Conservation (phyloP, 2,113 vertebrate species). For the Gymnobelideus leadbeateri region DNA sequence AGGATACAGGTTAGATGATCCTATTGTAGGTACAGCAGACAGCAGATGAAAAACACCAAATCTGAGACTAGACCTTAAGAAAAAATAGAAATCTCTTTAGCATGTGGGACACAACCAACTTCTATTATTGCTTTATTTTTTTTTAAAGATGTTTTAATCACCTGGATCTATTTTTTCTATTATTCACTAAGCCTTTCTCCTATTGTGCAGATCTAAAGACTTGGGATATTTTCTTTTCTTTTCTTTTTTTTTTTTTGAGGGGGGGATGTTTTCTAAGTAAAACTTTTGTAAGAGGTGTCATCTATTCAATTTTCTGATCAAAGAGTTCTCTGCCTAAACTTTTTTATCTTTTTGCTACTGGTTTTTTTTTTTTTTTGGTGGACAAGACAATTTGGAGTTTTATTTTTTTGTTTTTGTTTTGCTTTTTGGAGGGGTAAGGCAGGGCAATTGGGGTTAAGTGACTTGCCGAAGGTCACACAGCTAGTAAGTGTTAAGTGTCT, state of each 20-base stretch:
- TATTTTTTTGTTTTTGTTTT: neutral
- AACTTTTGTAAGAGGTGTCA: neutral
- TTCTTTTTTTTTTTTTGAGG: too few relatives aligned
- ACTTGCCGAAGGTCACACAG: too few relatives aligned
- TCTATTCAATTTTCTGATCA: neutral
- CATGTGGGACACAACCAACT: neutral
- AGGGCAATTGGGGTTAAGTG: too few relatives aligned
- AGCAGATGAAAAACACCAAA: slow-evolving; percentile 20
- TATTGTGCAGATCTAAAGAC: neutral
- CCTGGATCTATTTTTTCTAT: neutral
- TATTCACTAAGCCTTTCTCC: neutral
- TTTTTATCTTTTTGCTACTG: neutral
- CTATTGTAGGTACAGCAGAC: neutral
- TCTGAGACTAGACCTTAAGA: slow-evolving; percentile 2
- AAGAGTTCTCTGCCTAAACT: neutral
- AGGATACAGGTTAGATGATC: neutral
- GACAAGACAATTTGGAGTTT: slow-evolving; percentile 9
- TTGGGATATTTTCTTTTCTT: neutral
- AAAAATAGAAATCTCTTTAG: slow-evolving; percentile 36
- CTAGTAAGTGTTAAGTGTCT: too few relatives aligned
- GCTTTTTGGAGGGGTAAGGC: too few relatives aligned
- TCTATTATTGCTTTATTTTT: slow-evolving; percentile 1
- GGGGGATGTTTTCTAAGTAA: slow-evolving; percentile 24
- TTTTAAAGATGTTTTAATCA: neutral
- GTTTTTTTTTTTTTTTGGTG: neutral